These are phyloP conservation scores for Graptemys geographica DNA, from an alignment of 2,797 vertebrate genomes.

Conservation along the genomic window DNA sequence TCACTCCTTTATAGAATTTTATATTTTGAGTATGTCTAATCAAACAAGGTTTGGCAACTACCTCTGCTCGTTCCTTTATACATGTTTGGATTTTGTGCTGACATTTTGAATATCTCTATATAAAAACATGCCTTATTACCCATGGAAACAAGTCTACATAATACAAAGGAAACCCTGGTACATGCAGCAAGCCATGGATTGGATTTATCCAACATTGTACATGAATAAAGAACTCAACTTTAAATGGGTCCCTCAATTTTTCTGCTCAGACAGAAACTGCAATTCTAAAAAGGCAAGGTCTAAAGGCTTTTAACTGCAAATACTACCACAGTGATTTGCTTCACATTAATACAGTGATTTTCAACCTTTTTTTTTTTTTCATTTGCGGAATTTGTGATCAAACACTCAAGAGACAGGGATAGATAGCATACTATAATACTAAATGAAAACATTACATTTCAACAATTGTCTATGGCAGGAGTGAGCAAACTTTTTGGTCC, in stretches of 20 bases:
- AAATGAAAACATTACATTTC: neutral
- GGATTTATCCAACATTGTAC: neutral
- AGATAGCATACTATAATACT: fast-evolving
- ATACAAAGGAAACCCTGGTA: neutral
- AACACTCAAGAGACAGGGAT: neutral
- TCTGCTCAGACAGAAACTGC: neutral
- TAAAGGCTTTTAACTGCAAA: neutral
- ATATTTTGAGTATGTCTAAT: neutral
- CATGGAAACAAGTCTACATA: neutral
- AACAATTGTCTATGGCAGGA: neutral
- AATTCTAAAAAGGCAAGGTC: neutral
- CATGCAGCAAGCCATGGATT: neutral
- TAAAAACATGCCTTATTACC: neutral
- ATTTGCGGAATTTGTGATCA: neutral
- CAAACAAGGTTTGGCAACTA: neutral
- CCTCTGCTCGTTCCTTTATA: neutral
- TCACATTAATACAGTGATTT: neutral
- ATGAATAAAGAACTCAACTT: neutral
- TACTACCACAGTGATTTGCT: neutral
- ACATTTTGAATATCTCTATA: neutral
- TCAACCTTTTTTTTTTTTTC: neutral
- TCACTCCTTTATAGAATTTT: neutral
- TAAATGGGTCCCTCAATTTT: neutral
- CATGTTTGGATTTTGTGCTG: neutral
- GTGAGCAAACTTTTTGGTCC: no score